A percentile compares a stretch with the other conserved stretches of the same genome.
Conservation (phyloP, 2,797 vertebrate genomes). For the Sorex maritimensis region DNA sequence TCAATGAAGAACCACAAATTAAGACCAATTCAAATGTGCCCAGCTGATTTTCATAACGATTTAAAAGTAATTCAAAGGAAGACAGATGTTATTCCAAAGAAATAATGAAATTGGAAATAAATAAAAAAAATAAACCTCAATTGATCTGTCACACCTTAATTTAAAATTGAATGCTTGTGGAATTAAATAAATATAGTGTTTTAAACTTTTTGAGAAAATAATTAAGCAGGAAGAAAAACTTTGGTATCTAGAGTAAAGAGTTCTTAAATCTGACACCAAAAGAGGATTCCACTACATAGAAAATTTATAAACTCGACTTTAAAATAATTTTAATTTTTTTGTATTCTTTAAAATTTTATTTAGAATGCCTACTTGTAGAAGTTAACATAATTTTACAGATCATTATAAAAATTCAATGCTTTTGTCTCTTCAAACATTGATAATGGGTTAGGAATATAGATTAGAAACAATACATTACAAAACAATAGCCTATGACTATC, state of each 20-base stretch:
- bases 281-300: neutral
- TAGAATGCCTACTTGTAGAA: constrained; percentile 84
- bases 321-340: neutral
- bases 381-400: constrained; percentile 83
- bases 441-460: constrained; percentile 81
- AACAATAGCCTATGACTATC: constrained; percentile 77
- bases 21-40: neutral
- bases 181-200: neutral
- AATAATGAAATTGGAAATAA: neutral
- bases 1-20: neutral
- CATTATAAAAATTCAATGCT: constrained; percentile 81
- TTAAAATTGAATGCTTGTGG: neutral
- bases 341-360: constrained; percentile 83
- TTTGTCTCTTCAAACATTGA: constrained; percentile 83
- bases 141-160: neutral
- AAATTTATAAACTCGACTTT: neutral
- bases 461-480: constrained; percentile 85
- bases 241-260: neutral
- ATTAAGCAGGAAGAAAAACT: neutral
- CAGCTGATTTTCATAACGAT: neutral
- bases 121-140: neutral
- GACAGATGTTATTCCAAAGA: neutral
- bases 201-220: neutral
- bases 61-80: neutral
- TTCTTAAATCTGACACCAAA: neutral